These are phyloP conservation scores for Siniperca scherzeri DNA, from an alignment of 2,797 vertebrate genomes.

Conservation along the genomic window DNA sequence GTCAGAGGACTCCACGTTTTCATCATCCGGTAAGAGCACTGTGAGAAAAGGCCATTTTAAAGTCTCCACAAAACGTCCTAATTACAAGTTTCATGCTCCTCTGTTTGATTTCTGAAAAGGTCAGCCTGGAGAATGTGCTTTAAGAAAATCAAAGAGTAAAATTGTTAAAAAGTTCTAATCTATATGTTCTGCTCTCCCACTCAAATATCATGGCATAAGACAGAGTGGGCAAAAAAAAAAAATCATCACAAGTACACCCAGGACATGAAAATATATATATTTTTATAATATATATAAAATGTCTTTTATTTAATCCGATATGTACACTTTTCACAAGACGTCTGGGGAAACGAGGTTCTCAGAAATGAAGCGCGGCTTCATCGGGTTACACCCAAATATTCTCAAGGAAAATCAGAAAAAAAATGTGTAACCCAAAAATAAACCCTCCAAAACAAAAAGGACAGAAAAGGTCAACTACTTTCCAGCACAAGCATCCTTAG, in stretches of 20 bases:
- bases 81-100: conserved; percentile 50
- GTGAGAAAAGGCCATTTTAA: conserved; percentile 73
- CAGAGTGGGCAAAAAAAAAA: conserved; percentile 84
- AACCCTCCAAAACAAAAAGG: conserved; percentile 53
- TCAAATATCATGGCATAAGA: conserved; percentile 82
- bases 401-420: conserved; percentile 47
- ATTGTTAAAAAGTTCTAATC: conserved; percentile 71
- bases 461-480: conserved; percentile 41
- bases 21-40: conserved; percentile 66
- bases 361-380: conserved; percentile 85
- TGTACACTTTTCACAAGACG: conserved; percentile 96
- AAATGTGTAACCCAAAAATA: conserved; percentile 48
- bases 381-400: conserved; percentile 72
- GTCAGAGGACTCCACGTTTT: conserved; percentile 45
- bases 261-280: conserved; percentile 90
- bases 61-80: conserved; percentile 55
- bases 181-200: conserved; percentile 75
- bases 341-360: conserved; percentile 81
- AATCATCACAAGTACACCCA: conserved; percentile 88
- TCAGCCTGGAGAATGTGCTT: conserved; percentile 77
- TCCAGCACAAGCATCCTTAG: conserved; percentile 51
- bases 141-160: conserved; percentile 73
- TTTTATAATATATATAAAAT: conserved; percentile 88
- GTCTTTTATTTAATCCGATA: conserved; percentile 90
- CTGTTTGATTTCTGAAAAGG: conserved; percentile 64